phyloP scores from a whole-genome alignment of 1,140 invertebrate species.

The Neomicropteryx cornuta region DNA sequence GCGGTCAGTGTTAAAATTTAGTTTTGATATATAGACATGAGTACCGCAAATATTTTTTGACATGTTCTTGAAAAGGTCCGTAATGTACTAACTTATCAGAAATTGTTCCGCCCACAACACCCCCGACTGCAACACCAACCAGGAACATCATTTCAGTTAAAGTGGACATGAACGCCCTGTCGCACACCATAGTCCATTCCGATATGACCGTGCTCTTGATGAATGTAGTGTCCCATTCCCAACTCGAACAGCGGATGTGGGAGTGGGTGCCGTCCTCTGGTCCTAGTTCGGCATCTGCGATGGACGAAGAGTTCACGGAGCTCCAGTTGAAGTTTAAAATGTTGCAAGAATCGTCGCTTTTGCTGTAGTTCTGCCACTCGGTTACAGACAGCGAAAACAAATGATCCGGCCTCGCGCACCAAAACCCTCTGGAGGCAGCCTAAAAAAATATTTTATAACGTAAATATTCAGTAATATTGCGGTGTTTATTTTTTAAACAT shows the following conservation, averaged over 20 bases:
- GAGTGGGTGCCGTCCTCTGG: too few relatives aligned
- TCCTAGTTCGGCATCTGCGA: too few relatives aligned
- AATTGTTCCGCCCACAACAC: slow-evolving; percentile 47
- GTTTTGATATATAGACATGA: too few relatives aligned
- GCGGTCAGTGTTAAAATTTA: too few relatives aligned
- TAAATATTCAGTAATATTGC: too few relatives aligned
- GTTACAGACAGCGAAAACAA: slow-evolving; percentile 24
- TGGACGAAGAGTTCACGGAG: too few relatives aligned
- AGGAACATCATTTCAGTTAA: slow-evolving; percentile 51
- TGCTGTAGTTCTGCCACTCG: slow-evolving; percentile 39
- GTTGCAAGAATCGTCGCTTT: slow-evolving; percentile 27
- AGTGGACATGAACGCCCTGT: slow-evolving; percentile 40
- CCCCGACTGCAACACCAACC: slow-evolving; percentile 46
- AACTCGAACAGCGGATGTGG: slow-evolving; percentile 39
- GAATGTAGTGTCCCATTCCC: slow-evolving; percentile 46
- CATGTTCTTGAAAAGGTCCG: too few relatives aligned
- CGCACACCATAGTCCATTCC: slow-evolving; percentile 46
- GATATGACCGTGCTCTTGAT: slow-evolving; percentile 39
- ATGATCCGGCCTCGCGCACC: slow-evolving; percentile 38
- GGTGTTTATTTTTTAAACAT: too few relatives aligned
- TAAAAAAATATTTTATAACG: too few relatives aligned
- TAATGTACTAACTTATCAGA: too few relatives aligned
- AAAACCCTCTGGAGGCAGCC: slow-evolving; percentile 38
- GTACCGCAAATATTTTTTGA: too few relatives aligned
- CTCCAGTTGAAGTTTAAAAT: slow-evolving; percentile 23